Percentiles rank a stretch among this genome's conserved stretches.
Conservation (phyloP, 1,140 invertebrate genomes). For the Dendrolimus punctatus region DNA sequence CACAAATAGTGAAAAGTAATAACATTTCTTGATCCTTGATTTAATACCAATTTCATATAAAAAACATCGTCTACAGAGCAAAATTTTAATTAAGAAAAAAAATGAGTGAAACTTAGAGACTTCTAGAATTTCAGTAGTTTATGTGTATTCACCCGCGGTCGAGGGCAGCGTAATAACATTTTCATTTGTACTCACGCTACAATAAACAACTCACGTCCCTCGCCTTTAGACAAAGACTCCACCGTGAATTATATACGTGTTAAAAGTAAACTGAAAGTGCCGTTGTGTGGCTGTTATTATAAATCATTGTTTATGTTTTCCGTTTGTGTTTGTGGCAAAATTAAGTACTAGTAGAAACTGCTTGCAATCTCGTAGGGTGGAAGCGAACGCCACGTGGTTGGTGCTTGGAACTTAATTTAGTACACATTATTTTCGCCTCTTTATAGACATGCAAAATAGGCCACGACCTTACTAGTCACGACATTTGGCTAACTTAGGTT, state of each 20-base stretch:
- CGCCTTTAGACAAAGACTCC: constrained; percentile 68
- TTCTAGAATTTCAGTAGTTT: constrained; percentile 4
- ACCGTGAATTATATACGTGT: constrained; percentile 70
- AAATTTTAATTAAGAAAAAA: too few relatives aligned
- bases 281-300: constrained; percentile 66
- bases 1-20: too few relatives aligned
- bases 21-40: too few relatives aligned
- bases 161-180: constrained; percentile 65
- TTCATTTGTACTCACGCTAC: constrained; percentile 67
- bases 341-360: constrained; percentile 60
- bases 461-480: too few relatives aligned
- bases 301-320: constrained; percentile 72
- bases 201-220: constrained; percentile 70
- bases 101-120: too few relatives aligned
- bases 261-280: constrained; percentile 71
- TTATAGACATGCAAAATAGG: too few relatives aligned
- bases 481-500: too few relatives aligned
- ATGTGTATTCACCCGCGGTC: constrained; percentile 34
- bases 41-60: too few relatives aligned
- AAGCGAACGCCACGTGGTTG: constrained; percentile 30
- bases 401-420: constrained; percentile 26
- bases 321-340: constrained; percentile 61
- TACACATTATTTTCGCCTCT: constrained; percentile 3
- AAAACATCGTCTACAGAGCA: too few relatives aligned
- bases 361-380: constrained; percentile 41